Conservation (phyloP, 1,140 invertebrate species). For the Geopemphigus sp. region DNA sequence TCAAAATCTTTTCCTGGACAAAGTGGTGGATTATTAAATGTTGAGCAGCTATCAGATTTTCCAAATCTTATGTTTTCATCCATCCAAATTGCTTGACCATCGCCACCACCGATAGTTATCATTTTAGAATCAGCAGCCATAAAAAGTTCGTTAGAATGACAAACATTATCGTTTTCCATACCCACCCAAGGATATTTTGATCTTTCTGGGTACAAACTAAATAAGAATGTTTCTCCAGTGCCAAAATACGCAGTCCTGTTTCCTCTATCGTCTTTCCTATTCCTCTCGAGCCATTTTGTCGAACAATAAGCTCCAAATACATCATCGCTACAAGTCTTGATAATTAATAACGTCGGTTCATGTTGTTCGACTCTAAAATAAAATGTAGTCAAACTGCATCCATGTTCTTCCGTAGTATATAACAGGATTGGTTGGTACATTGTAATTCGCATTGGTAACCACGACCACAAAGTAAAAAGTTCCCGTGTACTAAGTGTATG, state of each 20-base stretch:
- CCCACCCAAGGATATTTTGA: conserved; percentile 92
- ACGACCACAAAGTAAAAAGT: conserved; percentile 90
- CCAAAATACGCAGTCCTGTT: conserved; percentile 91
- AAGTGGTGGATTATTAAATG: conserved; percentile 92
- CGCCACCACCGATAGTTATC: conserved; percentile 89
- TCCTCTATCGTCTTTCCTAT: conserved; percentile 82
- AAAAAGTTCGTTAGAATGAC: conserved; percentile 86
- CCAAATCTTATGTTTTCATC: conserved; percentile 92
- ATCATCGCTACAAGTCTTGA: conserved; percentile 89
- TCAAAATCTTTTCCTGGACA: conserved; percentile 85
- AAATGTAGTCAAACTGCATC: conserved; percentile 90
- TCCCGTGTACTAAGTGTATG: conserved; percentile 87
- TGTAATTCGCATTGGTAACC: conserved; percentile 90
- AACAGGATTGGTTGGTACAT: conserved; percentile 91
- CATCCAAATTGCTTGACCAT: conserved; percentile 91
- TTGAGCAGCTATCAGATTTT: conserved; percentile 89
- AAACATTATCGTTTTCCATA: conserved; percentile 63
- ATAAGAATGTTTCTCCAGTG: conserved; percentile 94
- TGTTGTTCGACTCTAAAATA: conserved; percentile 86
- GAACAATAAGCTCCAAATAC: conserved; percentile 93
- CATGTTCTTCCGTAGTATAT: conserved; percentile 96
- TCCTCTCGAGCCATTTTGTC: conserved; percentile 80
- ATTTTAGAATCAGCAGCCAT: conserved; percentile 92
- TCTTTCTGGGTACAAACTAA: conserved; percentile 81
- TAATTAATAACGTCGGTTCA: conserved; percentile 88